These are phyloP conservation scores for Eclectus roratus DNA, from an alignment of 2,113 vertebrate species.

Conservation along the genomic window DNA sequence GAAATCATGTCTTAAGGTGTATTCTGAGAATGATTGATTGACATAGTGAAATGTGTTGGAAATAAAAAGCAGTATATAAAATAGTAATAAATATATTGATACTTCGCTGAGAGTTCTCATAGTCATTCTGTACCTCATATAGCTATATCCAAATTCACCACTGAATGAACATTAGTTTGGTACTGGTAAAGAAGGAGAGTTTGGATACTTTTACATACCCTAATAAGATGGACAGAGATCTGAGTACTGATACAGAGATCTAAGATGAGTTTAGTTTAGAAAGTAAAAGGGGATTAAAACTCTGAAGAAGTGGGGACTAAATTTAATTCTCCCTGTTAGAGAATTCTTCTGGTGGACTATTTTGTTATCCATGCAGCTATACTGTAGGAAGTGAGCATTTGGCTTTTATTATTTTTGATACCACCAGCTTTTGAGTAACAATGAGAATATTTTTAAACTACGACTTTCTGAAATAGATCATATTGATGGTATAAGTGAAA, in stretches of 20 bases:
- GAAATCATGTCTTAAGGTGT: not conserved
- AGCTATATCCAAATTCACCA: not conserved
- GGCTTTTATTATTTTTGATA: not conserved
- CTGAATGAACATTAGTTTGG: not conserved
- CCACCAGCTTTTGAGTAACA: not conserved
- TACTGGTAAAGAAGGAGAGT: not conserved
- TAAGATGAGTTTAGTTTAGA: not conserved
- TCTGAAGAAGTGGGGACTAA: not conserved
- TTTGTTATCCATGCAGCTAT: not conserved
- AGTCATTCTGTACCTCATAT: not conserved
- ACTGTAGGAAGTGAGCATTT: not conserved
- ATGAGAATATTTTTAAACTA: not conserved
- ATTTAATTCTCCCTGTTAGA: not conserved
- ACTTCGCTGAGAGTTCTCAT: not conserved
- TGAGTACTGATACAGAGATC: not conserved
- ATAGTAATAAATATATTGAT: not conserved
- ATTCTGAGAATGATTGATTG: not conserved
- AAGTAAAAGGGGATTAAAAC: not conserved
- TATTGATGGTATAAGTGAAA: not conserved
- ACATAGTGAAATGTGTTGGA: not conserved
- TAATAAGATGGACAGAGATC: not conserved
- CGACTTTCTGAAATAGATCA: not conserved
- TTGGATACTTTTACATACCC: not conserved
- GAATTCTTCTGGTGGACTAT: not conserved
- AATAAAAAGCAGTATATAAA: not conserved